phyloP scores from a whole-genome alignment of 2,113 vertebrate genomes.

The human region GRCh38 chr5:25940501-25941000 shows the following conservation, averaged over 20 bases:
- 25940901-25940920: background rate
- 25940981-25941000: background rate
- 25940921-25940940: background rate
- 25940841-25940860: background rate
- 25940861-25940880: background rate
- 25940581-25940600: constrained; percentile 18
- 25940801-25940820: background rate
- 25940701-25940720: background rate
- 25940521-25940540: background rate
- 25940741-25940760: background rate
- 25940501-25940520: constrained; percentile 7
- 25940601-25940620: constrained; percentile 21
- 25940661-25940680: background rate
- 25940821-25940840: background rate
- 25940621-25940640: background rate
- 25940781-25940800: background rate
- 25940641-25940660: background rate
- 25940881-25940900: background rate
- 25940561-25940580: constrained; percentile 47
- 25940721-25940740: constrained; percentile 1
- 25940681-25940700: constrained; percentile 42
- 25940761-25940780: constrained; percentile 8
- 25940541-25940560: constrained; percentile 31
- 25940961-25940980: background rate
- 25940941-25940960: background rate